These are phyloP conservation scores for Xerus inauris DNA, from an alignment of 2,113 vertebrate species.

Conservation along the genomic window DNA sequence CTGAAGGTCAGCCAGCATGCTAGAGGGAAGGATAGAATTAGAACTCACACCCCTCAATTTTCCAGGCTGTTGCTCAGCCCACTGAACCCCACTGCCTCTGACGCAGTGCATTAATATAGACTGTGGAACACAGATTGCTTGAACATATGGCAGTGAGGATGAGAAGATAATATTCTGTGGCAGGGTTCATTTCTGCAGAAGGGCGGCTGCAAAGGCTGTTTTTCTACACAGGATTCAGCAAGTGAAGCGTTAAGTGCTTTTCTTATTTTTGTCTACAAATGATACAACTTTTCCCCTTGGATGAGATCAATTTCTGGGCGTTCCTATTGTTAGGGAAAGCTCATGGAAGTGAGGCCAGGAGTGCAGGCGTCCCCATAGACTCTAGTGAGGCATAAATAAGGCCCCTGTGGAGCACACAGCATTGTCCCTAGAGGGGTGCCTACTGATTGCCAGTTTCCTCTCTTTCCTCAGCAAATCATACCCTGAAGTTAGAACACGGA, in stretches of 20 bases:
- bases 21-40: conserved; percentile 65
- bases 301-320: conserved; percentile 69
- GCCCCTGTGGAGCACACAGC: background rate
- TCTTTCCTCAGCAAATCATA: background rate
- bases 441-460: background rate
- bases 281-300: conserved; percentile 77
- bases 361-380: conserved; percentile 32
- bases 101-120: conserved; percentile 77
- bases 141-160: conserved; percentile 84
- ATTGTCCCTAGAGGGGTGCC: background rate
- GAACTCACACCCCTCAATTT: conserved; percentile 80
- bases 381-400: conserved; percentile 41
- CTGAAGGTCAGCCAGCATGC: conserved; percentile 71
- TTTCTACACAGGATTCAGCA: conserved; percentile 45
- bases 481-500: background rate
- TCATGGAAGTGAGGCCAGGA: background rate
- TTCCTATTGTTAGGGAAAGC: conserved; percentile 64
- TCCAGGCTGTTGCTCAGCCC: conserved; percentile 77
- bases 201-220: conserved; percentile 66
- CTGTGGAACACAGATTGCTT: conserved; percentile 83
- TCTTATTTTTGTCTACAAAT: conserved; percentile 81
- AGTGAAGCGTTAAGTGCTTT: conserved; percentile 78
- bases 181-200: conserved; percentile 73
- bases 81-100: conserved; percentile 76
- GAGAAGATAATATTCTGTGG: conserved; percentile 82